Evolutionary conservation across 1,140 invertebrate species (phyloP), one percentile per base, ranked within the genome.

Genomic region (Pseudobourletiella spinata): DNA sequence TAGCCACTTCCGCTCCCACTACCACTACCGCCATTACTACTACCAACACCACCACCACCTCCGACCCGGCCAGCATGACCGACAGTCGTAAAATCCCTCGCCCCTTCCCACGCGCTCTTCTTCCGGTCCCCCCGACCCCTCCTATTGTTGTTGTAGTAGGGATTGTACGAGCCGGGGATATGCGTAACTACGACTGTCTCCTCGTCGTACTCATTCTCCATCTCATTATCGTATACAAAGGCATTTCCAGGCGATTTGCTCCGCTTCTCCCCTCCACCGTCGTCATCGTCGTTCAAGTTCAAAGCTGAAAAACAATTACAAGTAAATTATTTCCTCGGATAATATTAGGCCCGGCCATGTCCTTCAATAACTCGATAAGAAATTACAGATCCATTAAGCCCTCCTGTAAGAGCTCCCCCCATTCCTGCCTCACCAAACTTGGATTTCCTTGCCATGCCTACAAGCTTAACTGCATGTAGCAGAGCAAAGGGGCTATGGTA

Each of bases 141-240:
- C 32, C 50, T 22, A 15, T 39, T 51, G 26, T 30, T 28, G 18
- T 59, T 59, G 11, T 8, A 24, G 48, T 50, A 35, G 25, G 20
- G 18, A 26, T 22, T 25, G 8, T 24, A 15, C 3, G 50, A 24
- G 3, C 18, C 50, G 25, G 50, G 15, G 25, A 6, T 20, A 18
- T 22, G 44, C 8, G 18, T 48, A 20, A 1, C 39, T 24, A 22
- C 20, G 0, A 18, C n/a, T 29, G 0, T 42, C n/a, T 24, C 20
- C 4, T n/a, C 46, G 15, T 59, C 62, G 1, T 52, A 32, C 16
- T 39, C 51, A 14, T 56, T 56, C 11, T 42, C 26, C 20, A 59
- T 57, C 1, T 65, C 61, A 24, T 54, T 48, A 52, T 63, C 55
- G 48, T 63, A 46, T 48, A 50, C 35, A 29, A 39, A 26, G 25